Evolutionary conservation across 2,888 invertebrate species (phyloP), one percentile per base, ranked within the genome.

Genomic region (Drosophila ezoana): DNA sequence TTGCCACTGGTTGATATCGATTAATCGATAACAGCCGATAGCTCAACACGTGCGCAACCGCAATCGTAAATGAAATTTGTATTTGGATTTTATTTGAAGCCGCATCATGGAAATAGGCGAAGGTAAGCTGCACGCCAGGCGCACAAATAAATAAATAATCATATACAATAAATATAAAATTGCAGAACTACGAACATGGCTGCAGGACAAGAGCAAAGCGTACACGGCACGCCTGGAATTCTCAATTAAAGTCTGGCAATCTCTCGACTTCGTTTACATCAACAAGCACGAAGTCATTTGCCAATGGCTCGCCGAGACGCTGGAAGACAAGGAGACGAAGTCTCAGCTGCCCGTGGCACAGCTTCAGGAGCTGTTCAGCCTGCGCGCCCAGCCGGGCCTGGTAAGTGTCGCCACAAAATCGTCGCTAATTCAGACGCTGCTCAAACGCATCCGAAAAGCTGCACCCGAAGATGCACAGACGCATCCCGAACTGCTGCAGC

Each of bases 171-270:
- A 20, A 6, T 14, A 35, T 35, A 23, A 18, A n/a, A 44, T 65
- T 68, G 3, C 47, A 92, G 92, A 91, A 78, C 87, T 92, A 40
- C 75, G 64, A 18, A 75, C 79, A 56, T 92, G 92, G 92, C 79
- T 92, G 32, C 72, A 80, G 8, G 84, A 92, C 3, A 43, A 75
- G 2, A 85, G 85, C 35, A 90, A 90, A 47, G 44, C 83, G 0
- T 91, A 89, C 35, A 58, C 72, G 3, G 86, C 90, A 51, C 91
- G 90, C 54, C 52, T 92, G 1, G 79, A 81, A 33, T 92, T 92
- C 61, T 91, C 90, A 0, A 78, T 91, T 2, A 91, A 90, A 72
- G 89, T 90, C 9, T 92, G 92, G 91, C 90, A 90, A 64, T 91
- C 92, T 0, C 75, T 89, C 0, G 92, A 92, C 51, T 90, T 92